Percentiles rank a stretch among this genome's conserved stretches.
Evolutionary conservation across 1,140 invertebrate species (phyloP).

Genomic region (Achroia grisella): DNA sequence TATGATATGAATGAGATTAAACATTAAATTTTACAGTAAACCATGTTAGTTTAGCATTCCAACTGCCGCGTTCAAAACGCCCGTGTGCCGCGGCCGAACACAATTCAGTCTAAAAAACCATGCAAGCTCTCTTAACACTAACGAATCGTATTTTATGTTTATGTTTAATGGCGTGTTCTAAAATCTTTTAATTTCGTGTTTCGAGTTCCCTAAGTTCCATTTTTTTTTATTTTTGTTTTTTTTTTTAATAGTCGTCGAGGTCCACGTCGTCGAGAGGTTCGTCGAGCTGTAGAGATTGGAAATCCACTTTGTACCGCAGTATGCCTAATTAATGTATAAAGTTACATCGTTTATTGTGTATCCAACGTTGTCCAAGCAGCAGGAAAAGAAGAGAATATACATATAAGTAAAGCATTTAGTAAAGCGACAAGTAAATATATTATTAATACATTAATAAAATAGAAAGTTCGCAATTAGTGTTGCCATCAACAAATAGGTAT

Average conservation of each 20-base stretch:
- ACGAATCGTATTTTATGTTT: neutral
- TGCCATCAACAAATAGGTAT: too few relatives aligned
- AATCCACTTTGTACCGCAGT: slow-evolving; percentile 98
- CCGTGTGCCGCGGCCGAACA: slow-evolving; percentile 10
- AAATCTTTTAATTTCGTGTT: neutral
- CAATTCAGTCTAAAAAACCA: slow-evolving; percentile 8
- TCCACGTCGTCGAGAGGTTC: slow-evolving; percentile 95
- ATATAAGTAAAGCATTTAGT: too few relatives aligned
- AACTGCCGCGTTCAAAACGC: slow-evolving; percentile 13
- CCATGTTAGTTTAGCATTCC: too few relatives aligned
- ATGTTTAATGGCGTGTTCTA: slow-evolving; percentile 1
- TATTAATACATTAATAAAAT: too few relatives aligned
- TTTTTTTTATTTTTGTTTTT: slow-evolving; percentile 15
- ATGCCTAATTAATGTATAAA: slow-evolving; percentile 79
- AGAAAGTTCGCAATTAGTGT: too few relatives aligned
- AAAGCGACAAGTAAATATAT: too few relatives aligned
- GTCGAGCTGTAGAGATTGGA: slow-evolving; percentile 95
- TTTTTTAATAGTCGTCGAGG: slow-evolving; percentile 89
- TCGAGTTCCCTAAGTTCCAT: neutral
- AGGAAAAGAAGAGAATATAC: slow-evolving; percentile 21
- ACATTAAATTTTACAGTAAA: too few relatives aligned
- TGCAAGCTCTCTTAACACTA: slow-evolving; percentile 10
- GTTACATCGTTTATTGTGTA: slow-evolving; percentile 19
- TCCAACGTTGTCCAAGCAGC: slow-evolving; percentile 43
- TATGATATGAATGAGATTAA: too few relatives aligned